A percentile compares a stretch with the other conserved stretches of the same genome.
These are phyloP conservation scores for Acanthococcus lagerstroemiae DNA, from an alignment of 2,888 invertebrate genomes.

Conservation along the genomic window DNA sequence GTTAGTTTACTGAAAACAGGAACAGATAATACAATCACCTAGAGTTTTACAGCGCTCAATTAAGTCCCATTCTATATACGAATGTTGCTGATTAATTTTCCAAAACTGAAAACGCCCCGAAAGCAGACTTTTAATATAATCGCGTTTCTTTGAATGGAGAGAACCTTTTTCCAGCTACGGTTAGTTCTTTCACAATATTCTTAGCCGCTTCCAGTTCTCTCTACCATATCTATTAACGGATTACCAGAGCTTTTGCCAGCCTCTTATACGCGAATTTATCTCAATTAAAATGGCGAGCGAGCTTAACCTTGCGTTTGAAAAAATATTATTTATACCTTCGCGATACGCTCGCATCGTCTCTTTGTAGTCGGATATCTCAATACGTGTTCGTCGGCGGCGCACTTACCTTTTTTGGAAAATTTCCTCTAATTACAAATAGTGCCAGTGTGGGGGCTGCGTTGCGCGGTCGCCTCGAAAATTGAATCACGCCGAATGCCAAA, in stretches of 20 bases:
- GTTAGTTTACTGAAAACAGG: constrained; percentile 25
- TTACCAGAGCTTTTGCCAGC: not conserved
- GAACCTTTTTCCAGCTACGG: not conserved
- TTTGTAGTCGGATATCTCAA: no score
- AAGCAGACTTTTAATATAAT: constrained; percentile 29
- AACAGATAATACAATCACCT: constrained; percentile 30
- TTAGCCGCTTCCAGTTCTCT: no score
- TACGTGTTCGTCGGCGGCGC: no score
- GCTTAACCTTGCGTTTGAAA: no score
- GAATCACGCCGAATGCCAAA: no score
- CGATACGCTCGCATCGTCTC: no score
- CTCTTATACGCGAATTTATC: not conserved
- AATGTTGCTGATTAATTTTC: constrained; percentile 28
- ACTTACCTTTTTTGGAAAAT: no score
- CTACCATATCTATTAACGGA: not conserved
- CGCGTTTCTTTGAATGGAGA: constrained; percentile 27
- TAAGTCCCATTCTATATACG: constrained; percentile 26
- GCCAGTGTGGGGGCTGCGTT: no score
- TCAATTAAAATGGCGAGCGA: not conserved
- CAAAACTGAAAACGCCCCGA: constrained; percentile 27
- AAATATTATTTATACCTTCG: no score
- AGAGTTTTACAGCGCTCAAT: constrained; percentile 27
- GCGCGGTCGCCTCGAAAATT: no score
- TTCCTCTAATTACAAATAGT: no score
- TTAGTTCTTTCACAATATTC: no score